Conservation (phyloP, 1,140 invertebrate species). For the Aporrectodea caliginosa region DNA sequence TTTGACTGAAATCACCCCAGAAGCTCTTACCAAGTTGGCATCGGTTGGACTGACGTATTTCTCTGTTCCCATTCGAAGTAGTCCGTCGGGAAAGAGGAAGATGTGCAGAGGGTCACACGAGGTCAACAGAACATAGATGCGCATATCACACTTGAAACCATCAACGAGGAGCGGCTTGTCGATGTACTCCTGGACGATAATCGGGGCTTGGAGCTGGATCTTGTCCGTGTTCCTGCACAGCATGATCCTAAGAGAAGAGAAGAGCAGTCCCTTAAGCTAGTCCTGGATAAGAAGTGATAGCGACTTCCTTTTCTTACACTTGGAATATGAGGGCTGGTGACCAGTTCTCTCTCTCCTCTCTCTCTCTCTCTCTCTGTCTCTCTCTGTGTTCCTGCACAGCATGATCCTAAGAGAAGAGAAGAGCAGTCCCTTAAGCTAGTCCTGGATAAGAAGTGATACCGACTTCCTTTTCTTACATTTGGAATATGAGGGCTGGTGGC, state of each 20-base stretch:
- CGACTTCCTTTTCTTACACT: no score
- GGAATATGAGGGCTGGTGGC: no score
- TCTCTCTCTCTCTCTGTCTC: no score
- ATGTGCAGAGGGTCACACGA: constrained; percentile 56
- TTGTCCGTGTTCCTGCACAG: constrained; percentile 51
- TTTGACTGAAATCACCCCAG: no score
- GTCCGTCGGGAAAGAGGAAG: constrained; percentile 55
- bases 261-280: no score
- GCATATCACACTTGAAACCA: constrained; percentile 55
- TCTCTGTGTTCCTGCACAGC: constrained; percentile 49
- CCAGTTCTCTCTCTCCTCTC: no score
- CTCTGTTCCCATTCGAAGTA: constrained; percentile 55
- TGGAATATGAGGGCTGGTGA: no score
- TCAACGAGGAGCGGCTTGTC: constrained; percentile 54
- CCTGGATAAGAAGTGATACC: no score
- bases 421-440: no score
- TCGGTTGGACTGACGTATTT: constrained; percentile 51
- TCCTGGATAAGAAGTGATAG: no score
- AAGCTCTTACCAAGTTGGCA: constrained; percentile 44
- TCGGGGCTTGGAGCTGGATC: constrained; percentile 48
- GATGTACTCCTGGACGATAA: constrained; percentile 55
- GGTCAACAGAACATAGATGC: constrained; percentile 55
- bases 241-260: constrained; percentile 44
- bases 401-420: constrained; percentile 45
- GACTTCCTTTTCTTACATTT: no score